Percentiles rank a stretch among this genome's conserved stretches.
Conservation (phyloP, 2,888 invertebrate genomes). For the Alsophila aescularia region DNA sequence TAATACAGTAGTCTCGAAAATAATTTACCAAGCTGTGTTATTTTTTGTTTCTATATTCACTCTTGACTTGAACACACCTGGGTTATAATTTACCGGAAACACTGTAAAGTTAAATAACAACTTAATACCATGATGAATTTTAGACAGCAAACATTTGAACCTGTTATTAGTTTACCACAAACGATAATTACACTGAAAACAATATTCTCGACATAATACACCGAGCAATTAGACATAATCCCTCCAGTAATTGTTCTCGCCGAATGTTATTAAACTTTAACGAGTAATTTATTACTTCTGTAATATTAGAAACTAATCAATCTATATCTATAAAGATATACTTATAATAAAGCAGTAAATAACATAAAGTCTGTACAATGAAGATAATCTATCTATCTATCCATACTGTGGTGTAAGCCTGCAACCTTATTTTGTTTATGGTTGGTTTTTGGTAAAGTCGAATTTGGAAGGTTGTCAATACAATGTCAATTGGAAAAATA, state of each 20-base stretch:
- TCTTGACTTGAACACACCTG: not conserved
- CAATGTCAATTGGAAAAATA: too few relatives aligned
- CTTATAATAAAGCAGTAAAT: too few relatives aligned
- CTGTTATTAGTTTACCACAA: not conserved
- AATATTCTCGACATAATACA: not conserved
- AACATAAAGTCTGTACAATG: too few relatives aligned
- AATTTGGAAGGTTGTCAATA: too few relatives aligned
- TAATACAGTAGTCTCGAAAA: too few relatives aligned
- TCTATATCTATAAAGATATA: conserved; percentile 3
- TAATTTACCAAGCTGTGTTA: too few relatives aligned
- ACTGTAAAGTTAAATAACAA: not conserved
- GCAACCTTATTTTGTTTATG: too few relatives aligned
- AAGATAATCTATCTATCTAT: too few relatives aligned
- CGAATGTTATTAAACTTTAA: conserved; percentile 1
- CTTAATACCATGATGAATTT: not conserved
- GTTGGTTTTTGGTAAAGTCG: too few relatives aligned
- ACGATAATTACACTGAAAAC: not conserved
- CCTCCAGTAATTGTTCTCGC: not conserved
- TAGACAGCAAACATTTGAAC: not conserved
- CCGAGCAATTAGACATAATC: not conserved
- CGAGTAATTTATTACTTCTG: not conserved
- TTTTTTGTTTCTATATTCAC: too few relatives aligned
- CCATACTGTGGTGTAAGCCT: too few relatives aligned
- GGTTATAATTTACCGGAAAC: too few relatives aligned
- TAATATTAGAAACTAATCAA: conserved; percentile 12